Base-by-base conservation (phyloP, 2,888 invertebrate genomes). In the Xanthostigma xanthostigma region DNA sequence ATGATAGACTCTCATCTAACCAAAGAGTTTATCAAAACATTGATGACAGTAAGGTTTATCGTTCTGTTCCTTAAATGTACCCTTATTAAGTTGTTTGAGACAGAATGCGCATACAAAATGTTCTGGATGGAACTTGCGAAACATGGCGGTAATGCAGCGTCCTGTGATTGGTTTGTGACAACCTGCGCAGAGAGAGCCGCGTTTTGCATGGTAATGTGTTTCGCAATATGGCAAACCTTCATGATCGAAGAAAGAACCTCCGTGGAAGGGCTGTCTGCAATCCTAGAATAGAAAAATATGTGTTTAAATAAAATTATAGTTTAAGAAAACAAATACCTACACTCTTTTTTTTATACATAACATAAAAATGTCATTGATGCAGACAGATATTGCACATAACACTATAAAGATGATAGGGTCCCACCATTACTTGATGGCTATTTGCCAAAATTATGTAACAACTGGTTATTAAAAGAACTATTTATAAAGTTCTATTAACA, bases 21-120 rank as follows among this genome's bases (percentile, higher is more conserved):
- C 92, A 64, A 95, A 98, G 38, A 98, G 77, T 65, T 95, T 96
- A 55, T 95, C 94, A 66, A 97, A 98, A 71, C 97, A 98, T 52
- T 79, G 77, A 65, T 98, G 97, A 68, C 98, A 98, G 69, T 97
- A 99, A 2, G 98, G 97, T 64, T 96, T 95, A 62, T 95, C 93
- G 64, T 94, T 94, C 64, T 96, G 95, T 67, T 98, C 98, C 67
- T 98, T 99, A 71, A 98, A 98, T 1, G 97, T 98, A 60, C 97
- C 97, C 66, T 97, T 97, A 71, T 96, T 97, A 57, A 99, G 77
- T 65, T 96, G 96, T 62, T 94, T 87, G 53, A 95, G 75, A 64
- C 98, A 99, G 73, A 96, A 99, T n/a, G 96, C 94, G 73, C 98
- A 98, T 8, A 95, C 94, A 65, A 98, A 99, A 71, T 98, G 97